Conservation (phyloP, 2,113 vertebrate genomes). For the Petroica traversi region DNA sequence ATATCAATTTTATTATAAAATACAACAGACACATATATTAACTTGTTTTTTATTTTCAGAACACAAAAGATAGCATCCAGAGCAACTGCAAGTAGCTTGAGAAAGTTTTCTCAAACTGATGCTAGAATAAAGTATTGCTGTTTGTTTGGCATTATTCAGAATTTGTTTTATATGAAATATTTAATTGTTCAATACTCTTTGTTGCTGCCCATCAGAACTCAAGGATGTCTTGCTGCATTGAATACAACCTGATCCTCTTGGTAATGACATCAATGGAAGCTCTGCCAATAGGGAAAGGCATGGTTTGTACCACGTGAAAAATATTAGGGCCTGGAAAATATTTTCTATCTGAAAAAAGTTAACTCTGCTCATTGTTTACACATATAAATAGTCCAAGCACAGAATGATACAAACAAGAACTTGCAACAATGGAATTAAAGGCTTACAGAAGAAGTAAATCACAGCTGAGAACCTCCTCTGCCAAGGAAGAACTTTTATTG, state of each 20-base stretch:
- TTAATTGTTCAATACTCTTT: background rate
- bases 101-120: background rate
- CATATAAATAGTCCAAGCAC: background rate
- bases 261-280: background rate
- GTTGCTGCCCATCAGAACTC: background rate
- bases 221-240: background rate
- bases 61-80: background rate
- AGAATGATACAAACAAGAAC: background rate
- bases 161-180: background rate
- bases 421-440: background rate
- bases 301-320: background rate
- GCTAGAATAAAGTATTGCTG: background rate
- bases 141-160: background rate
- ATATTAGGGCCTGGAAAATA: background rate
- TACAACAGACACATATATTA: background rate
- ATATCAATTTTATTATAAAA: background rate
- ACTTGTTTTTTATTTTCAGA: background rate
- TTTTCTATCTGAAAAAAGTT: background rate
- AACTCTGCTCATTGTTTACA: background rate
- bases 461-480: background rate
- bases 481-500: background rate
- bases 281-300: background rate
- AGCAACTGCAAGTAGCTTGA: background rate
- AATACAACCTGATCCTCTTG: background rate
- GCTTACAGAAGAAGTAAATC: background rate